Evolutionary conservation across 2,113 vertebrate genomes (phyloP).

Genomic region (Oryzias melastigma): DNA sequence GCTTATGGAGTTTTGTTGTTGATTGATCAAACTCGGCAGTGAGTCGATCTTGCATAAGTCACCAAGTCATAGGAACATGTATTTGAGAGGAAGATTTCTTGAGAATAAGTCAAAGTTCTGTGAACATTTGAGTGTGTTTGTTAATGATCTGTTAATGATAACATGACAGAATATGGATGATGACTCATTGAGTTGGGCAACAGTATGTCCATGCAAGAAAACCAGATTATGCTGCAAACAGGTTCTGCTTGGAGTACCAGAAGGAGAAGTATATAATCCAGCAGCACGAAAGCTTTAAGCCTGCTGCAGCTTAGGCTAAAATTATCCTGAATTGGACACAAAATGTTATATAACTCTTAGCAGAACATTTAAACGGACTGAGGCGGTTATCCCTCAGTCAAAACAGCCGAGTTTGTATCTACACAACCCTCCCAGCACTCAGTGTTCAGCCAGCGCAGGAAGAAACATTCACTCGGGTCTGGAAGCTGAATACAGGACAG

Average conservation of each 20-base stretch:
- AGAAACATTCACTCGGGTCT: background rate
- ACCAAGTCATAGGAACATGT: too few relatives aligned
- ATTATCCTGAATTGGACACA: slow-evolving; percentile 43
- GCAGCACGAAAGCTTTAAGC: slow-evolving; percentile 26
- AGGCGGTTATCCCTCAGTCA: slow-evolving; percentile 16
- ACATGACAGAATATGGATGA: too few relatives aligned
- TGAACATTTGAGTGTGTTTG: too few relatives aligned
- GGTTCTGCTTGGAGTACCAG: slow-evolving; percentile 4
- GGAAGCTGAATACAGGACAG: background rate
- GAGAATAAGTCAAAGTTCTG: too few relatives aligned
- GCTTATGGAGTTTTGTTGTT: too few relatives aligned
- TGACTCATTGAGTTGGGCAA: too few relatives aligned
- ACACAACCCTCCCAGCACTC: background rate
- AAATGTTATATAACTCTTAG: slow-evolving; percentile 48
- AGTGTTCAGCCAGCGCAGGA: background rate
- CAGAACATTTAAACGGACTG: slow-evolving; percentile 24
- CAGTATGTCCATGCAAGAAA: too few relatives aligned
- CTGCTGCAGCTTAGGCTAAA: slow-evolving; percentile 24
- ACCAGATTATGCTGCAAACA: background rate
- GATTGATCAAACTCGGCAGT: too few relatives aligned
- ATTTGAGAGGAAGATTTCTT: too few relatives aligned
- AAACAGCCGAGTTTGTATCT: slow-evolving; percentile 12
- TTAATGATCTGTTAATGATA: too few relatives aligned
- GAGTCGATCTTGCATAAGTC: too few relatives aligned
- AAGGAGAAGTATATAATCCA: slow-evolving; percentile 30